phyloP scores from a whole-genome alignment of 2,888 invertebrate species.

The Dioctria linearis region DNA sequence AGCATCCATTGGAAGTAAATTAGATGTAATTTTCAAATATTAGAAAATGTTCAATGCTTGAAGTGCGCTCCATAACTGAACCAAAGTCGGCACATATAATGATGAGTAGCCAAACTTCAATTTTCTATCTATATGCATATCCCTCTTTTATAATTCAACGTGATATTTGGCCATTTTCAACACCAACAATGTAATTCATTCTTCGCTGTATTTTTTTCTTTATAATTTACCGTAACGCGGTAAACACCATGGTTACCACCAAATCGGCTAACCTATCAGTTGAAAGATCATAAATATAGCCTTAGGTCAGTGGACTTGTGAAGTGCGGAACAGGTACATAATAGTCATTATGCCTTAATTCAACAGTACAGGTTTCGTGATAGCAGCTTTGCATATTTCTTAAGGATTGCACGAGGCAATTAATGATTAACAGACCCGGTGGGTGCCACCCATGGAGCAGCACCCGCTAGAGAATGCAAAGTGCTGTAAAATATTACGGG shows the following conservation, averaged over 20 bases:
- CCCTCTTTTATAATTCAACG: too few relatives aligned
- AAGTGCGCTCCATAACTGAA: too few relatives aligned
- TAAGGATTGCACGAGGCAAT: slow-evolving; percentile 45
- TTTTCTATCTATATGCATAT: too few relatives aligned
- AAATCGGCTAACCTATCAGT: slow-evolving; percentile 13
- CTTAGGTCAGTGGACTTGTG: slow-evolving; percentile 37
- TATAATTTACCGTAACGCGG: background rate
- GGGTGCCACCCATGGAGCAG: background rate
- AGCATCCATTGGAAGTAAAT: too few relatives aligned
- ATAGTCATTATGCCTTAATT: slow-evolving; percentile 4
- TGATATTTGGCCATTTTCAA: too few relatives aligned
- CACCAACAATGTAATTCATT: too few relatives aligned
- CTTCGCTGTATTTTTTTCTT: background rate
- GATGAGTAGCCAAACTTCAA: too few relatives aligned
- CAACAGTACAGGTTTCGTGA: slow-evolving; percentile 43
- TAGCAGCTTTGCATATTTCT: slow-evolving; percentile 26
- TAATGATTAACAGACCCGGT: slow-evolving; percentile 37
- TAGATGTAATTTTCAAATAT: too few relatives aligned
- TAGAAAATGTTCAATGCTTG: too few relatives aligned
- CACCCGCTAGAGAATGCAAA: background rate
- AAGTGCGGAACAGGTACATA: slow-evolving; percentile 16
- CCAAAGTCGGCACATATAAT: too few relatives aligned
- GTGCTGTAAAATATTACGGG: slow-evolving; percentile 1
- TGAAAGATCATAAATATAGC: slow-evolving; percentile 11
- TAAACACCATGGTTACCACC: slow-evolving; percentile 20